Evolutionary conservation across 2,113 vertebrate genomes (phyloP).

Genomic region (Leiothrix lutea): DNA sequence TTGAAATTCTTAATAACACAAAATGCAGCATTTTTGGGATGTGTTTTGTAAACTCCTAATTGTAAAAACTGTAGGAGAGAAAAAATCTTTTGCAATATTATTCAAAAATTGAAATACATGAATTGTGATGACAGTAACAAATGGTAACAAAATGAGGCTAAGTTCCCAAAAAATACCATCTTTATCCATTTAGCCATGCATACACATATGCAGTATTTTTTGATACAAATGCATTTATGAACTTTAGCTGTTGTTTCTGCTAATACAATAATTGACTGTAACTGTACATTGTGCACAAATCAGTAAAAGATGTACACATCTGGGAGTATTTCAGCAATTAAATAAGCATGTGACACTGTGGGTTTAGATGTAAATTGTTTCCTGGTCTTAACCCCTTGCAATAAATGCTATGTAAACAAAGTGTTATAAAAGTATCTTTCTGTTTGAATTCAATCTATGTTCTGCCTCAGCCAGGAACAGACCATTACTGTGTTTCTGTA

Average conservation of each 20-base stretch:
- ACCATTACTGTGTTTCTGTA: background rate
- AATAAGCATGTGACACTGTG: background rate
- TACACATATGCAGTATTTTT: background rate
- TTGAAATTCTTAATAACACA: constrained; percentile 47
- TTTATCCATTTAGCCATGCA: background rate
- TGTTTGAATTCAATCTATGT: background rate
- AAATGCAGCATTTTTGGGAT: background rate
- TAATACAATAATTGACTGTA: background rate
- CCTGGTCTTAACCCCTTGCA: background rate
- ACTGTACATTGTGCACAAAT: background rate
- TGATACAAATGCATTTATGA: background rate
- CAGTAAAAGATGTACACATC: background rate
- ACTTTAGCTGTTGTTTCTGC: background rate
- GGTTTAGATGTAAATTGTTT: background rate
- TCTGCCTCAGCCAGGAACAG: background rate
- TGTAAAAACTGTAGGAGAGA: background rate
- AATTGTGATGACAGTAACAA: background rate
- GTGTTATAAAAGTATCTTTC: background rate
- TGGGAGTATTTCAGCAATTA: constrained; percentile 22
- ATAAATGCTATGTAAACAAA: background rate
- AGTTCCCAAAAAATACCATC: background rate
- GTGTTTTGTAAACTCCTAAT: background rate
- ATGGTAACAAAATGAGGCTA: background rate
- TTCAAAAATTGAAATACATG: background rate
- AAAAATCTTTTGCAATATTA: background rate